A percentile compares a stretch with the other conserved stretches of the same genome.
Evolutionary conservation across 1,140 invertebrate genomes (phyloP).

Genomic region (Drosophila grimshawi): DNA sequence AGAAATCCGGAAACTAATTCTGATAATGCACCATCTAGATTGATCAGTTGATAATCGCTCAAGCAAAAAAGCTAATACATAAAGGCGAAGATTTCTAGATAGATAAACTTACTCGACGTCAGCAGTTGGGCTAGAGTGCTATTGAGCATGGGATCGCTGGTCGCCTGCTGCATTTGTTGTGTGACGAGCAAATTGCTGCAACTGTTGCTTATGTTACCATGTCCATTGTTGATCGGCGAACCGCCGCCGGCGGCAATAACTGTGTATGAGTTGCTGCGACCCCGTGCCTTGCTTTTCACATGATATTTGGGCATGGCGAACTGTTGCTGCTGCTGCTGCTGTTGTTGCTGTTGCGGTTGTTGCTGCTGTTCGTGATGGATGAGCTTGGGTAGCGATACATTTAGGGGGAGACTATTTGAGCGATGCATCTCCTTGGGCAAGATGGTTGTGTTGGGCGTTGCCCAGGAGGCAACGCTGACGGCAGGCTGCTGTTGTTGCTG

Average conservation of each 20-base stretch:
- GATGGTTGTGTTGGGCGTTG: conserved; percentile 60
- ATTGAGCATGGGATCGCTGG: conserved; percentile 84
- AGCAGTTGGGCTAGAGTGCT: conserved; percentile 79
- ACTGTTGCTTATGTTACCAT: conserved; percentile 35
- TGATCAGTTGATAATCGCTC: no score
- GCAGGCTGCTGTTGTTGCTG: conserved; percentile 56
- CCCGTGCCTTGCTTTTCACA: conserved; percentile 68
- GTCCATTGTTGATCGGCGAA: conserved; percentile 46
- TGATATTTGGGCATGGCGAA: conserved; percentile 80
- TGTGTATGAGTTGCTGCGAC: conserved; percentile 80
- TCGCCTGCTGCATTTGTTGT: conserved; percentile 62
- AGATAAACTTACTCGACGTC: conserved; percentile 58
- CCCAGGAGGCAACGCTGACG: conserved; percentile 66
- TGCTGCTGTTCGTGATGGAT: conserved; percentile 44
- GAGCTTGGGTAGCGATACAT: conserved; percentile 82
- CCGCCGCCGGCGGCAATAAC: conserved; percentile 50
- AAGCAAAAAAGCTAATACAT: background rate
- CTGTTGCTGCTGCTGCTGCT: conserved; percentile 46
- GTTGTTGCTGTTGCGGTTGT: conserved; percentile 6
- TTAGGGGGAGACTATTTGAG: conserved; percentile 87
- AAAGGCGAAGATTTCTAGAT: background rate
- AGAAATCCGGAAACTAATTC: no score
- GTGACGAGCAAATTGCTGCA: conserved; percentile 57
- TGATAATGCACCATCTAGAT: no score
- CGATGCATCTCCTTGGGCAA: conserved; percentile 86